phyloP scores from a whole-genome alignment of 2,888 invertebrate genomes.

The Thymelicus acteon region DNA sequence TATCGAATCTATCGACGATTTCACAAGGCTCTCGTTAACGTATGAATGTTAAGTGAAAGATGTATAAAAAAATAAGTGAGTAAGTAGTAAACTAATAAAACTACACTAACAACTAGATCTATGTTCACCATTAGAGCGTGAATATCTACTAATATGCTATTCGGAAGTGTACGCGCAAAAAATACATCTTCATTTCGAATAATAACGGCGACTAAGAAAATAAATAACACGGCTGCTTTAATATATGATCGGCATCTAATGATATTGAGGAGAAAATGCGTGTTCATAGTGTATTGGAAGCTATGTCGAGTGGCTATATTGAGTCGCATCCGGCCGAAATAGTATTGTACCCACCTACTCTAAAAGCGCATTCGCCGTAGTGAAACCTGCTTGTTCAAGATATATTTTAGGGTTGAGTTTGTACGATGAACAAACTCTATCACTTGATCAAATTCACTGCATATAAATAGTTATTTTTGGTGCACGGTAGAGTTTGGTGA shows the following conservation, averaged over 20 bases:
- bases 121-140: slow-evolving; percentile 64
- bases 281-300: slow-evolving; percentile 32
- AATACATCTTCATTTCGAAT: slow-evolving; percentile 71
- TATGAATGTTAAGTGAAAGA: too few relatives aligned
- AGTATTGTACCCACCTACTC: too few relatives aligned
- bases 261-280: slow-evolving; percentile 58
- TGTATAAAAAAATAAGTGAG: slow-evolving; percentile 46
- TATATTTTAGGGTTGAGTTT: too few relatives aligned
- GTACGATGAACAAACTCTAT: too few relatives aligned
- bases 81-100: slow-evolving; percentile 64
- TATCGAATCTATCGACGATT: too few relatives aligned
- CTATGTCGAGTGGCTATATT: slow-evolving; percentile 24
- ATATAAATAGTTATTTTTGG: too few relatives aligned
- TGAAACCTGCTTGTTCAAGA: too few relatives aligned
- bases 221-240: slow-evolving; percentile 70
- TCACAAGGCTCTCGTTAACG: too few relatives aligned
- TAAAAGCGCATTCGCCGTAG: too few relatives aligned
- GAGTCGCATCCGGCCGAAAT: slow-evolving; percentile 41
- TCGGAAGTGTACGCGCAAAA: slow-evolving; percentile 64
- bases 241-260: slow-evolving; percentile 63
- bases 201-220: slow-evolving; percentile 71
- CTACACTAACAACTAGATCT: slow-evolving; percentile 39
- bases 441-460: too few relatives aligned
- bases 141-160: slow-evolving; percentile 62
- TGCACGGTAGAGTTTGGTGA: too few relatives aligned